Evolutionary conservation across 1,140 invertebrate genomes (phyloP).

Genomic region (Papilio dardanus): DNA sequence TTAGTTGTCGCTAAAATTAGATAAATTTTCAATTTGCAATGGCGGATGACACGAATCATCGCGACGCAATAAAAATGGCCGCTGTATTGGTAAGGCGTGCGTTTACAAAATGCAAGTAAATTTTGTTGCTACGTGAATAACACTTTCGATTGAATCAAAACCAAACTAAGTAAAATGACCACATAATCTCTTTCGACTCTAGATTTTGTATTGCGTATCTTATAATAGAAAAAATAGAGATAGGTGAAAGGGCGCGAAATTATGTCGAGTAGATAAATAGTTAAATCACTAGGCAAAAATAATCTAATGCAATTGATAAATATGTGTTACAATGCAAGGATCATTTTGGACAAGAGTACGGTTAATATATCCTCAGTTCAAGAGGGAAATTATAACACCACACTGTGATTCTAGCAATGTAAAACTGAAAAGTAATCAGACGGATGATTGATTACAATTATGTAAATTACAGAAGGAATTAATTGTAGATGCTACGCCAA

Average conservation of each 20-base stretch:
- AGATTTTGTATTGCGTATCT: not conserved
- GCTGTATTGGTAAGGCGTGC: constrained; percentile 81
- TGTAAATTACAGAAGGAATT: constrained; percentile 20
- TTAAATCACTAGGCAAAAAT: constrained; percentile 38
- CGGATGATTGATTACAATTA: constrained; percentile 19
- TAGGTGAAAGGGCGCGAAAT: constrained; percentile 81
- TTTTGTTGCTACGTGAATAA: constrained; percentile 41
- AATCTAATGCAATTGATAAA: constrained; percentile 3
- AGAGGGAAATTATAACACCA: not conserved
- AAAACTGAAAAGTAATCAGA: constrained; percentile 28
- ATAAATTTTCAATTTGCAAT: constrained; percentile 73
- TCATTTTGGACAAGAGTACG: not conserved
- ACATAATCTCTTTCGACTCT: not conserved
- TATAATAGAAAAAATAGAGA: constrained; percentile 39
- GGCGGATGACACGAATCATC: constrained; percentile 82
- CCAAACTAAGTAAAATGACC: constrained; percentile 3
- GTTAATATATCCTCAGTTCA: not conserved
- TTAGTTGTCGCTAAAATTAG: constrained; percentile 53
- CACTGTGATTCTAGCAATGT: constrained; percentile 12
- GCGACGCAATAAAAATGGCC: constrained; percentile 82
- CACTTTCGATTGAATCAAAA: constrained; percentile 17
- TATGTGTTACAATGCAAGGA: constrained; percentile 34
- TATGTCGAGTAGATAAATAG: constrained; percentile 56
- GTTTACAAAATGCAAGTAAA: constrained; percentile 71
- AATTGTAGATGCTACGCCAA: constrained; percentile 4